These are phyloP conservation scores for Phylloscopus whistleri DNA, from an alignment of 2,113 vertebrate species.

Conservation along the genomic window DNA sequence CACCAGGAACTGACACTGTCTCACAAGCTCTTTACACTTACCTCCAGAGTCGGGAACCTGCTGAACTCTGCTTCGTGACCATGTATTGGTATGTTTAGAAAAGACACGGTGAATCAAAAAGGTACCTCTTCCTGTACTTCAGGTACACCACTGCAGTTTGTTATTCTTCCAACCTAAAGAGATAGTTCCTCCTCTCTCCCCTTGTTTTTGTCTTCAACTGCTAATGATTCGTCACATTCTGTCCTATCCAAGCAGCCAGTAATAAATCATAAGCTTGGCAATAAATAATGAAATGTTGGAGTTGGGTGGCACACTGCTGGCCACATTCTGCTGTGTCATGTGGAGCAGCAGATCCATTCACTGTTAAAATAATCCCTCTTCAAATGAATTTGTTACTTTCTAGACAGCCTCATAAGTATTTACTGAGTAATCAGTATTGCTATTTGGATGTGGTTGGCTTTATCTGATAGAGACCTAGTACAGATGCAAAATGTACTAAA, in stretches of 20 bases:
- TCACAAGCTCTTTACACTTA: background rate
- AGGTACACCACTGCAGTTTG: rapidly evolving
- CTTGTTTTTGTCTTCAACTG: background rate
- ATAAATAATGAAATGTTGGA: background rate
- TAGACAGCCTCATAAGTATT: background rate
- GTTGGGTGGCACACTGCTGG: background rate
- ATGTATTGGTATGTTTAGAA: background rate
- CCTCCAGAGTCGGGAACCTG: background rate
- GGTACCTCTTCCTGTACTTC: background rate
- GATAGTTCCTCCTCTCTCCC: background rate
- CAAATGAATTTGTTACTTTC: background rate
- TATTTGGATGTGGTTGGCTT: background rate
- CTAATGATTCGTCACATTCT: background rate
- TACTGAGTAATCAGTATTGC: background rate
- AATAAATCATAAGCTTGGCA: background rate
- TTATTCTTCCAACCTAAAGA: background rate
- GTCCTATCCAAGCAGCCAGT: background rate
- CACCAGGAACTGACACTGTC: background rate
- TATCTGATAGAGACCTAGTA: background rate
- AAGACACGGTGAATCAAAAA: background rate
- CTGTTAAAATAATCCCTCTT: background rate
- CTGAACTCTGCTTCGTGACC: background rate
- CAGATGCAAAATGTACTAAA: background rate
- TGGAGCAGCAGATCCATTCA: background rate
- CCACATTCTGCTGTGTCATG: background rate